phyloP scores from a whole-genome alignment of 2,113 vertebrate species.

The Nesogale talazaci region DNA sequence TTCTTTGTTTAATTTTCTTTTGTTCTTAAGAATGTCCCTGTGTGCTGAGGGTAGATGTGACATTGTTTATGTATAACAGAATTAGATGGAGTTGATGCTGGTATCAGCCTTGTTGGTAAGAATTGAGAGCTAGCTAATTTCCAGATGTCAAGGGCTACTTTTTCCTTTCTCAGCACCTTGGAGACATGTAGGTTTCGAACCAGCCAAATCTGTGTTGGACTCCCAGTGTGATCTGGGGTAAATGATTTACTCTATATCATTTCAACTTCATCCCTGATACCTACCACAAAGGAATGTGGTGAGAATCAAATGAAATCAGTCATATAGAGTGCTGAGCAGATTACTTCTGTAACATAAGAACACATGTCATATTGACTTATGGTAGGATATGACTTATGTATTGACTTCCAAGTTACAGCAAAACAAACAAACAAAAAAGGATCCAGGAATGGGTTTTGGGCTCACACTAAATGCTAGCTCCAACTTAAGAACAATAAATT shows the following conservation, averaged over 20 bases:
- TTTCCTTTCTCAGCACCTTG: background rate
- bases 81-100: too few species aligned
- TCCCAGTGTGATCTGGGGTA: background rate
- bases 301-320: conserved; percentile 24
- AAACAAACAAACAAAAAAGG: too few species aligned
- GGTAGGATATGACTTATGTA: too few species aligned
- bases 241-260: background rate
- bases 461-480: too few species aligned
- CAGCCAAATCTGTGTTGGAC: background rate
- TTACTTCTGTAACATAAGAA: background rate
- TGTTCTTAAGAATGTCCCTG: background rate
- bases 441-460: too few species aligned
- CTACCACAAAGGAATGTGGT: background rate
- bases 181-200: background rate
- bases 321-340: background rate
- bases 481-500: too few species aligned
- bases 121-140: background rate
- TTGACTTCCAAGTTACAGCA: too few species aligned
- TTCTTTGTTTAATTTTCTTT: background rate
- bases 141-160: background rate
- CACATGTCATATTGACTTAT: too few species aligned
- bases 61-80: background rate
- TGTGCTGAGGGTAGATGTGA: conserved; percentile 18
- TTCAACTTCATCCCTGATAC: background rate
- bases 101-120: too few species aligned